phyloP scores from a whole-genome alignment of 2,113 vertebrate species.

The Nothoprocta pentlandii region DNA sequence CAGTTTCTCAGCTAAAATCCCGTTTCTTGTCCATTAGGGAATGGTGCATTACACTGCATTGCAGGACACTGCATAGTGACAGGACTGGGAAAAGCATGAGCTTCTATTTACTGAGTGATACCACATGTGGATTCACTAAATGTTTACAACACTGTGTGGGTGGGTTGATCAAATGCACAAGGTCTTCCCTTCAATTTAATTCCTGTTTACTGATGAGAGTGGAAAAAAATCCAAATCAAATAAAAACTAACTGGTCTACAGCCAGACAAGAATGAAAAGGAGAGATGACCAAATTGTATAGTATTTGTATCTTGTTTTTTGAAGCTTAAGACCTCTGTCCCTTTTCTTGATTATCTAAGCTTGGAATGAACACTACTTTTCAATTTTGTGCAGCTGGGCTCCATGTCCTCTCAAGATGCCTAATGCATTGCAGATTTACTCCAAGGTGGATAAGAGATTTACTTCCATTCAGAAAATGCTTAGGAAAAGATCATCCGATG shows the following conservation, averaged over 20 bases:
- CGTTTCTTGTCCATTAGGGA: constrained; percentile 8
- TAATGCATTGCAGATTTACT: constrained; percentile 54
- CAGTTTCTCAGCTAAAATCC: constrained; percentile 5
- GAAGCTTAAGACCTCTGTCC: background rate
- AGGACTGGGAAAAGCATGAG: constrained; percentile 25
- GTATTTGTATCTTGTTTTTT: background rate
- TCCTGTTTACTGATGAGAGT: constrained; percentile 55
- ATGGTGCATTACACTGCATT: background rate
- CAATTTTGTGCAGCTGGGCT: constrained; percentile 34
- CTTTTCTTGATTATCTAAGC: constrained; percentile 30
- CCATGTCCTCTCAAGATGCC: background rate
- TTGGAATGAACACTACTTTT: background rate
- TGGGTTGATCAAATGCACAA: constrained; percentile 59
- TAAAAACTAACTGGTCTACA: background rate
- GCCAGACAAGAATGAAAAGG: background rate
- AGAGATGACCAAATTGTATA: background rate
- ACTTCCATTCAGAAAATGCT: constrained; percentile 24
- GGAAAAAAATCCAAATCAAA: background rate
- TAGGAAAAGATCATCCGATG: background rate
- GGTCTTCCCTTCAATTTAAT: constrained; percentile 51
- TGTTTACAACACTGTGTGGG: constrained; percentile 74
- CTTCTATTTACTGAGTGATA: constrained; percentile 71
- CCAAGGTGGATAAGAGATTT: constrained; percentile 19
- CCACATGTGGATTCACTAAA: constrained; percentile 66
- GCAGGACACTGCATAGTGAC: constrained; percentile 27